phyloP scores from a whole-genome alignment of 2,113 vertebrate species.

The Coracopsis vasa region DNA sequence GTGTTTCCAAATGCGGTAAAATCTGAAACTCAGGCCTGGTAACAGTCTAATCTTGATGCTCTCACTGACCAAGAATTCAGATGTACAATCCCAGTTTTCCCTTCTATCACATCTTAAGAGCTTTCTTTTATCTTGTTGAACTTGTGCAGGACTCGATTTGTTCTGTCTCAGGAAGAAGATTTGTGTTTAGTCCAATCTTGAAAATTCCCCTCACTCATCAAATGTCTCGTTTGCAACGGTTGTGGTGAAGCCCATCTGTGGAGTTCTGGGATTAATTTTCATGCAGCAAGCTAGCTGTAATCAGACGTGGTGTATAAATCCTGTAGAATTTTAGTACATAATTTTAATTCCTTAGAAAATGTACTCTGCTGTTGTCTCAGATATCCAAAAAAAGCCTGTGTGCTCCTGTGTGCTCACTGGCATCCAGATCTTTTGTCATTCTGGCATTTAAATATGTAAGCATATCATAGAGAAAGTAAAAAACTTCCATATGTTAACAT shows the following conservation, averaged over 20 bases:
- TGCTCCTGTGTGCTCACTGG: background rate
- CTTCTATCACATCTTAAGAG: background rate
- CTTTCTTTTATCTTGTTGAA: background rate
- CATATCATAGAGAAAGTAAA: background rate
- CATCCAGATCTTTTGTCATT: background rate
- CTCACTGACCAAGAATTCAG: background rate
- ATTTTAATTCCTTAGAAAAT: background rate
- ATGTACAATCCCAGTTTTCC: background rate
- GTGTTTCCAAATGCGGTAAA: background rate
- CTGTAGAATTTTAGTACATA: background rate
- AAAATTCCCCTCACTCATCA: background rate
- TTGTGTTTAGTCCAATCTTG: background rate
- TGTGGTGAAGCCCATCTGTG: background rate
- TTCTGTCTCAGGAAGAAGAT: background rate
- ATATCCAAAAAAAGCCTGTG: background rate
- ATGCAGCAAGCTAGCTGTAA: conserved; percentile 3
- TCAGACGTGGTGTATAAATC: background rate
- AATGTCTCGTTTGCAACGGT: background rate
- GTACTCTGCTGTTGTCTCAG: background rate
- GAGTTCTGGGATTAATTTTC: background rate
- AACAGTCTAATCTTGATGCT: background rate
- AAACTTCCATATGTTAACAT: background rate
- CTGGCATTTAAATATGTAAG: background rate
- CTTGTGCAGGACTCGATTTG: background rate
- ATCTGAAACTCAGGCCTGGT: background rate